Percentiles rank a stretch among this genome's conserved stretches.
Conservation (phyloP, 2,113 vertebrate species). For the Ia io region DNA sequence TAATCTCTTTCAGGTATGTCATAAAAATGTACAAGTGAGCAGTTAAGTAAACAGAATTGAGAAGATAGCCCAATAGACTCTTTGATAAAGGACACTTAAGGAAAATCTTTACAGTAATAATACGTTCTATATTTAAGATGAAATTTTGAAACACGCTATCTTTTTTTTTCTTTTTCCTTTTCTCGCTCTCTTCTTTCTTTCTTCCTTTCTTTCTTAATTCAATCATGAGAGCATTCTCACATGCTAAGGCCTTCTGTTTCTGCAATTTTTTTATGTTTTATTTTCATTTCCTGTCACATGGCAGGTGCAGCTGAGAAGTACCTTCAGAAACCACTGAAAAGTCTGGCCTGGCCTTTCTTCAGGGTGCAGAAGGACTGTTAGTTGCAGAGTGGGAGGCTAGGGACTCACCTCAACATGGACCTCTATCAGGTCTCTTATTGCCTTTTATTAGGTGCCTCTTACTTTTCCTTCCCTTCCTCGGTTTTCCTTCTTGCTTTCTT, state of each 20-base stretch:
- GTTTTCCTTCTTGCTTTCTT: not conserved
- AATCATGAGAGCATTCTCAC: not conserved
- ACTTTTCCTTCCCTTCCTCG: not conserved
- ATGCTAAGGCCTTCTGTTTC: not conserved
- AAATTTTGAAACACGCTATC: not conserved
- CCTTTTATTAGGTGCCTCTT: not conserved
- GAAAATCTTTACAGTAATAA: not conserved
- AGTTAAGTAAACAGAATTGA: not conserved
- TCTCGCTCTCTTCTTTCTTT: not conserved
- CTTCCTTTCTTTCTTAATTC: not conserved
- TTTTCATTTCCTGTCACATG: constrained; percentile 38
- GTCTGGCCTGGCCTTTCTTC: not conserved
- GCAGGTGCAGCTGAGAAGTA: constrained; percentile 16
- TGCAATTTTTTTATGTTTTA: not conserved
- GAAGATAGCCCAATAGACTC: not conserved
- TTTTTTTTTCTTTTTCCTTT: not conserved
- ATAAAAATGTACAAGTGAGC: not conserved
- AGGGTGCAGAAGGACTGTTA: not conserved
- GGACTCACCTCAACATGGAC: not conserved
- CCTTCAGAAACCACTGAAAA: not conserved
- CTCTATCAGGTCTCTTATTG: not conserved
- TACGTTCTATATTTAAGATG: constrained; percentile 5
- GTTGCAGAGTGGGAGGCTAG: not conserved
- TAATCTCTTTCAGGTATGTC: constrained; percentile 52
- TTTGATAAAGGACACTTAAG: not conserved